A percentile compares a stretch with the other conserved stretches of the same genome.
Evolutionary conservation across 2,888 invertebrate genomes (phyloP).

Genomic region (Agrotis puta): DNA sequence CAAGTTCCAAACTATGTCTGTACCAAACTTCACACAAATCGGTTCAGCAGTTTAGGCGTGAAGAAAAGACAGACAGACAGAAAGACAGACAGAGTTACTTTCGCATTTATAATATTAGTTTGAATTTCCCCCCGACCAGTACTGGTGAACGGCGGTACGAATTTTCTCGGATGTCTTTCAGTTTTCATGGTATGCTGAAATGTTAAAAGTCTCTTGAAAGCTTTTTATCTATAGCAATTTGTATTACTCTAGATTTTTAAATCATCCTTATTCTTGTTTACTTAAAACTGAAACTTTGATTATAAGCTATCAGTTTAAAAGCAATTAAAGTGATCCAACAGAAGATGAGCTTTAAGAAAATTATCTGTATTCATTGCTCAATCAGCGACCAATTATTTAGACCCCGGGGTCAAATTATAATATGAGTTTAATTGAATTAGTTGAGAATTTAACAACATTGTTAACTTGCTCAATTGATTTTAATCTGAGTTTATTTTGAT

Average conservation of each 20-base stretch:
- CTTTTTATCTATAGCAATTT: too few species aligned
- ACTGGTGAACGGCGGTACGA: too few species aligned
- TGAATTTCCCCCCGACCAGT: too few species aligned
- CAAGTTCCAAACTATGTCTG: too few species aligned
- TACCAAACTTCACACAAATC: too few species aligned
- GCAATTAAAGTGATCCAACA: slow-evolving; percentile 10
- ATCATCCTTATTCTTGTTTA: background rate
- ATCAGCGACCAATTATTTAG: slow-evolving; percentile 34
- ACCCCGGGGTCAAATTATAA: slow-evolving; percentile 17
- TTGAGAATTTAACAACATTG: slow-evolving; percentile 18
- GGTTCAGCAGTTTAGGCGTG: too few species aligned
- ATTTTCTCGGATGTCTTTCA: too few species aligned
- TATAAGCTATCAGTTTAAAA: background rate
- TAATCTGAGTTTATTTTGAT: slow-evolving; percentile 17
- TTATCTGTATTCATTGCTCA: slow-evolving; percentile 42
- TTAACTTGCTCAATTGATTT: slow-evolving; percentile 16
- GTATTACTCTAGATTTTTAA: background rate
- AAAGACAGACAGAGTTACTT: too few species aligned
- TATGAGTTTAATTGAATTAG: slow-evolving; percentile 26
- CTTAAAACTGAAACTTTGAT: slow-evolving; percentile 25
- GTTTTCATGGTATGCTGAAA: too few species aligned
- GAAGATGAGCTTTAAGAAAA: slow-evolving; percentile 27
- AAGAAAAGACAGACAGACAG: too few species aligned
- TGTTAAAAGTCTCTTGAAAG: too few species aligned
- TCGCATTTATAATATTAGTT: too few species aligned